Evolutionary conservation across 2,797 vertebrate species (phyloP).

Genomic region (Rhodeus uyekii): DNA sequence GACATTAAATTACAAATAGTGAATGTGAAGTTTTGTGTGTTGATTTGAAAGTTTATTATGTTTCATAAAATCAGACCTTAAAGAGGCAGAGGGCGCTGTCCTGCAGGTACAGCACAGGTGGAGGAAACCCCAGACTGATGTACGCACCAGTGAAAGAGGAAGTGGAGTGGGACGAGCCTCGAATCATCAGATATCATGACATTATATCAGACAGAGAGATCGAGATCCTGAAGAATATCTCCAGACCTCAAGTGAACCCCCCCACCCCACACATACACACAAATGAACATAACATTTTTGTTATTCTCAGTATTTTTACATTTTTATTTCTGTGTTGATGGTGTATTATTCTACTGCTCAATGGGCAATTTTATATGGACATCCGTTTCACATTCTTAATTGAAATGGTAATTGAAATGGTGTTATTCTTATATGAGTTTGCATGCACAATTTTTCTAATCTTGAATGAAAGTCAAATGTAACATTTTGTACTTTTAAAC

Average conservation of each 20-base stretch:
- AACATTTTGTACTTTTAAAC: too few relatives aligned
- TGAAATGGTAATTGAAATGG: too few relatives aligned
- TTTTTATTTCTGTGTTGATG: too few relatives aligned
- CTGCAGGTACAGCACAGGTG: slow-evolving; percentile 81
- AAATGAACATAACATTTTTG: too few relatives aligned
- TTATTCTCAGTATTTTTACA: background rate
- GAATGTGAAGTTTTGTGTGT: background rate
- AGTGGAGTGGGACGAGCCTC: slow-evolving; percentile 83
- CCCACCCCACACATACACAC: background rate
- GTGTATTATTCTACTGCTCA: background rate
- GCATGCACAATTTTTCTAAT: too few relatives aligned
- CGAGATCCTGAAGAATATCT: slow-evolving; percentile 76
- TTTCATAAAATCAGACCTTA: background rate
- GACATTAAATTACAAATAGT: background rate
- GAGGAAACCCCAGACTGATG: slow-evolving; percentile 74
- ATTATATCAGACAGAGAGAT: slow-evolving; percentile 82
- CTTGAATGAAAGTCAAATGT: too few relatives aligned
- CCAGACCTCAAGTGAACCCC: background rate
- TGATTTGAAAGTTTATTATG: background rate
- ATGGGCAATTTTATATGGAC: background rate
- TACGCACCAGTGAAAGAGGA: slow-evolving; percentile 82
- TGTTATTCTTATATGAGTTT: too few relatives aligned
- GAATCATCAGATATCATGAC: slow-evolving; percentile 80
- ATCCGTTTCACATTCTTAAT: too few relatives aligned
- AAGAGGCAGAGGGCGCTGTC: slow-evolving; percentile 69